phyloP scores from a whole-genome alignment of 2,797 vertebrate genomes.

The Aeoliscus strigatus region DNA sequence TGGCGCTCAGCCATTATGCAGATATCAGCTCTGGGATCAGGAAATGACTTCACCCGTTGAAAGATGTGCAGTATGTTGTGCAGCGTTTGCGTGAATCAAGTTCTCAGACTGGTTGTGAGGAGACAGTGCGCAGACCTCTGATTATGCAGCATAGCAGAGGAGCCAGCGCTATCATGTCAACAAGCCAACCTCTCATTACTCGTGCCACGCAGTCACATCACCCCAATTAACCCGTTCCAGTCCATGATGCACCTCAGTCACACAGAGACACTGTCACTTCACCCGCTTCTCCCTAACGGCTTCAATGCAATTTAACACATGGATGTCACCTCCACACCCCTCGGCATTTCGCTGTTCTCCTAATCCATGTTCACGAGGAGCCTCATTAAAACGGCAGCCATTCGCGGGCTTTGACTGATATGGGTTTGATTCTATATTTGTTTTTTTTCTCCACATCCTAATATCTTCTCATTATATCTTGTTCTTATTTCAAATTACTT shows the following conservation, averaged over 20 bases:
- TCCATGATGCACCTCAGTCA: slow-evolving; percentile 62
- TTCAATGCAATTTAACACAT: slow-evolving; percentile 46
- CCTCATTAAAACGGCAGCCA: slow-evolving; percentile 21
- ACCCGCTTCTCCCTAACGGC: slow-evolving; percentile 18
- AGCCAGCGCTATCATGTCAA: slow-evolving; percentile 62
- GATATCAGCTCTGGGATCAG: slow-evolving; percentile 25
- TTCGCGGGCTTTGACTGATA: slow-evolving; percentile 27
- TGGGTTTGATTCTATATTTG: neutral
- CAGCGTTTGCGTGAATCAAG: slow-evolving; percentile 23
- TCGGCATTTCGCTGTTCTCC: slow-evolving; percentile 36
- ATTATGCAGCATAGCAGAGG: slow-evolving; percentile 50
- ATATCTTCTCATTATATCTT: too few relatives aligned
- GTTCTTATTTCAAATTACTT: too few relatives aligned
- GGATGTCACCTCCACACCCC: slow-evolving; percentile 29
- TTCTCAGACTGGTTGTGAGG: slow-evolving; percentile 18
- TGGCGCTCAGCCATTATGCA: slow-evolving; percentile 27
- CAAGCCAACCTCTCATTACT: slow-evolving; percentile 70
- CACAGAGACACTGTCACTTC: slow-evolving; percentile 46
- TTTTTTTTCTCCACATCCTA: too few relatives aligned
- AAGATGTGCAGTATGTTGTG: slow-evolving; percentile 19
- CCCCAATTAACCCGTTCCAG: slow-evolving; percentile 65
- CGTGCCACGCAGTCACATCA: slow-evolving; percentile 57
- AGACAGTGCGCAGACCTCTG: slow-evolving; percentile 33
- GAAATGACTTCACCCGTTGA: slow-evolving; percentile 11
- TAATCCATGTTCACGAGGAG: slow-evolving; percentile 31